Conservation (phyloP, 2,797 vertebrate genomes). For the Percopsis omiscomaycus region DNA sequence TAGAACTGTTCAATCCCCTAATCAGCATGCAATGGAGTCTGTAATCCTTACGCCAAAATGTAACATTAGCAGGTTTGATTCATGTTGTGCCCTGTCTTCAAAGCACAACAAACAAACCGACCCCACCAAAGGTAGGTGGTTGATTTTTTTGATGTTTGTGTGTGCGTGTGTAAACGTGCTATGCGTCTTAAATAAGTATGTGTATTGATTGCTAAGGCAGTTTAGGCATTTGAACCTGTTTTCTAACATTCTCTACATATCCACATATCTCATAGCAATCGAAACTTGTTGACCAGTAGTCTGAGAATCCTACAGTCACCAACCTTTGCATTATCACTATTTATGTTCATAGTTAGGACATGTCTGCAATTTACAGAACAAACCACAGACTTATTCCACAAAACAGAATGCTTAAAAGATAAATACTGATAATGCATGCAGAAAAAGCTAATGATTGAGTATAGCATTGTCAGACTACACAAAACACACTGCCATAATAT, state of each 20-base stretch:
- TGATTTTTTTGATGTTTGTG: conserved; percentile 8
- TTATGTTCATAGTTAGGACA: not conserved
- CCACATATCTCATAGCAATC: not conserved
- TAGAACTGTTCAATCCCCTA: conserved; percentile 23
- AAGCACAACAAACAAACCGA: conserved; percentile 28
- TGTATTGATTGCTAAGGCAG: not conserved
- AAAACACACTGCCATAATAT: conserved; percentile 7
- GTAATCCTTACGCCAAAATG: conserved; percentile 33
- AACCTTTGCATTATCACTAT: not conserved
- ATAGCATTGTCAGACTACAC: not conserved
- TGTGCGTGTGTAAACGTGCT: not conserved
- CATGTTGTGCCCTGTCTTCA: conserved; percentile 44
- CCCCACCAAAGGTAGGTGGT: not conserved
- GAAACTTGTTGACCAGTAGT: not conserved
- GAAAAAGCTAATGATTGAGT: not conserved
- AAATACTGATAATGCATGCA: not conserved
- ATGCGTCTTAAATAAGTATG: not conserved
- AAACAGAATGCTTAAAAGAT: not conserved
- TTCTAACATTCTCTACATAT: not conserved
- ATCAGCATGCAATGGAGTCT: conserved; percentile 44
- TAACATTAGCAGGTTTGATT: conserved; percentile 43
- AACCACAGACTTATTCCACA: not conserved
- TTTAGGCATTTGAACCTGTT: conserved; percentile 8
- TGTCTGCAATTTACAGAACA: conserved; percentile 3
- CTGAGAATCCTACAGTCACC: not conserved